These are phyloP conservation scores for Glandiceps talaboti DNA, from an alignment of 53 echinoderm and acorn worm species.

Conservation along the genomic window DNA sequence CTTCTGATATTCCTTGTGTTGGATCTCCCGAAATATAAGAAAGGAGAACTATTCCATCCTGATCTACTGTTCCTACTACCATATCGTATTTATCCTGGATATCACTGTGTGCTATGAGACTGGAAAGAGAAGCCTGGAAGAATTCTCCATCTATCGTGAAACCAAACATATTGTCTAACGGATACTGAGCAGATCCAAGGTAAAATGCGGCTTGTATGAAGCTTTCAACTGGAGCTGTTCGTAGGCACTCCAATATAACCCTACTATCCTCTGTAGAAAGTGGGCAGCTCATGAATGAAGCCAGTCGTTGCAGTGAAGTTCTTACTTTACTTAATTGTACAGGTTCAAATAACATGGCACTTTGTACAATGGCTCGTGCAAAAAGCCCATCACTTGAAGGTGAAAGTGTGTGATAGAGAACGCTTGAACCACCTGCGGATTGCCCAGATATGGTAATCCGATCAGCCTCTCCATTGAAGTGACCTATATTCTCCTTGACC, in stretches of 20 bases:
- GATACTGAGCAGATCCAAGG: too few species aligned
- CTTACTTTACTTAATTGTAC: too few species aligned
- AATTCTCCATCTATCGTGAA: background rate
- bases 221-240: background rate
- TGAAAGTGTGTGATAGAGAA: constrained; percentile 42
- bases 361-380: constrained; percentile 16
- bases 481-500: constrained; percentile 51
- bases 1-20: background rate
- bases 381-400: constrained; percentile 42
- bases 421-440: constrained; percentile 58
- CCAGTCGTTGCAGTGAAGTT: too few species aligned
- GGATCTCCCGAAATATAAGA: background rate
- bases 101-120: background rate
- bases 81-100: background rate
- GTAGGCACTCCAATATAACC: background rate
- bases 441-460: constrained; percentile 67
- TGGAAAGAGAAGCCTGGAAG: background rate
- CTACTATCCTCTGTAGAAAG: background rate
- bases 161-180: background rate
- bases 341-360: background rate
- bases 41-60: background rate
- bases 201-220: background rate
- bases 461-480: constrained; percentile 66
- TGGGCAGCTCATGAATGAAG: background rate
- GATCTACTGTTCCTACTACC: background rate